Percentiles rank a stretch among this genome's conserved stretches.
These are phyloP conservation scores for Carapus acus DNA, from an alignment of 2,797 vertebrate genomes.

Conservation along the genomic window DNA sequence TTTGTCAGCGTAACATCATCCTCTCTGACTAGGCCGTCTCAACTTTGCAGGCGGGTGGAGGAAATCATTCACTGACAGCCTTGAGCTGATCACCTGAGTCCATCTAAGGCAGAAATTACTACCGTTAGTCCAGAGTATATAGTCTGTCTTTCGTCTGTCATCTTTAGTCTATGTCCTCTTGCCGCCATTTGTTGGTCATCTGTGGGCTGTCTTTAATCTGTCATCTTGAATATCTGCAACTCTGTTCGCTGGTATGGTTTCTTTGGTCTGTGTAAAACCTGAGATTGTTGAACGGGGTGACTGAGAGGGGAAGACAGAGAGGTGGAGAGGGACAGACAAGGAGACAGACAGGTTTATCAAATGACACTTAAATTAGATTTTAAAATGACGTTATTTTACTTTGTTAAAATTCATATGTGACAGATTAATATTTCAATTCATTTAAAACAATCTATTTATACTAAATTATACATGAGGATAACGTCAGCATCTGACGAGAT, in stretches of 20 bases:
- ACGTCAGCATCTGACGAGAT: too few species aligned
- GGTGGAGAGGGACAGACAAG: background rate
- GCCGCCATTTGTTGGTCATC: too few species aligned
- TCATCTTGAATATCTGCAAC: too few species aligned
- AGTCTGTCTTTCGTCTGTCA: background rate
- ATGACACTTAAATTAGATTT: too few species aligned
- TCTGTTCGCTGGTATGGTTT: background rate
- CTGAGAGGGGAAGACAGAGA: constrained; percentile 25
- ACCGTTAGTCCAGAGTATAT: background rate
- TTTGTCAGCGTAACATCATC: constrained; percentile 6
- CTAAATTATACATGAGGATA: too few species aligned
- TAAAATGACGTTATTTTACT: too few species aligned
- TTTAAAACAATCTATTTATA: too few species aligned
- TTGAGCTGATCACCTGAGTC: too few species aligned
- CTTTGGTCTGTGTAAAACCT: constrained; percentile 28
- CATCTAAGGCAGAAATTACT: too few species aligned
- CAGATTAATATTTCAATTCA: too few species aligned
- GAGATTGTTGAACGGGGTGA: constrained; percentile 37
- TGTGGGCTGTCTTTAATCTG: background rate
- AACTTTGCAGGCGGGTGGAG: constrained; percentile 6
- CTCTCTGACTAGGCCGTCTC: constrained; percentile 7
- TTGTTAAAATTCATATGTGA: too few species aligned
- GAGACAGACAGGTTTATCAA: background rate
- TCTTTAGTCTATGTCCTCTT: too few species aligned
- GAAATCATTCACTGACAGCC: background rate